These are phyloP conservation scores for Ptilodon capucinus DNA, from an alignment of 2,888 invertebrate species.

Conservation along the genomic window DNA sequence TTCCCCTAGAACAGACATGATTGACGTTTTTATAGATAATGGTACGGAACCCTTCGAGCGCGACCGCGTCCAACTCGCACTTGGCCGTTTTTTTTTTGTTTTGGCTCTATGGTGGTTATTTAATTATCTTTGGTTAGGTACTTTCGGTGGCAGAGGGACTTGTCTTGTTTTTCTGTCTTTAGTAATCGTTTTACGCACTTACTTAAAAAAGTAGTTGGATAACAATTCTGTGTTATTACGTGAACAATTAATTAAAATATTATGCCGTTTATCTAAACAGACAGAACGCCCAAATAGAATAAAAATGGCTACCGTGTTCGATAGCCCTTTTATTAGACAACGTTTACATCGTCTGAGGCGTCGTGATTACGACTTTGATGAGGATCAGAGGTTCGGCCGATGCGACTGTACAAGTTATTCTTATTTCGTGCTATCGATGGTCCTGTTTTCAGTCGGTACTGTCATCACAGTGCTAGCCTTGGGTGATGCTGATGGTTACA, in stretches of 20 bases:
- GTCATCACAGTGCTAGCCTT: slow-evolving; percentile 85
- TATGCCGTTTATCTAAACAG: not conserved
- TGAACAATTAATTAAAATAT: not conserved
- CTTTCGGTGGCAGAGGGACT: too few relatives aligned
- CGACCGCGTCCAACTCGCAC: too few relatives aligned
- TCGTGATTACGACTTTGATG: slow-evolving; percentile 83
- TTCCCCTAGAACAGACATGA: too few relatives aligned
- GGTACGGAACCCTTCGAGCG: too few relatives aligned
- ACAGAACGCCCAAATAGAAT: slow-evolving; percentile 26
- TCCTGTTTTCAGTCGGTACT: slow-evolving; percentile 84
- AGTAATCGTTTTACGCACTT: too few relatives aligned
- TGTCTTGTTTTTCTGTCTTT: too few relatives aligned
- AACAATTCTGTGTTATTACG: too few relatives aligned
- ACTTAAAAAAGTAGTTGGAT: too few relatives aligned
- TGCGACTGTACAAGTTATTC: slow-evolving; percentile 87
- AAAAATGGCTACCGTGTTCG: slow-evolving; percentile 85
- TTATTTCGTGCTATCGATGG: slow-evolving; percentile 84
- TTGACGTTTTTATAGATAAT: too few relatives aligned
- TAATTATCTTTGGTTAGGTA: too few relatives aligned
- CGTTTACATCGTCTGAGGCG: slow-evolving; percentile 82
- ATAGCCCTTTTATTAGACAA: slow-evolving; percentile 84
- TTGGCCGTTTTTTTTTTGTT: too few relatives aligned
- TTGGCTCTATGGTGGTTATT: too few relatives aligned
- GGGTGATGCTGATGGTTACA: slow-evolving; percentile 83
- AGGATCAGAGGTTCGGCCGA: slow-evolving; percentile 83